These are phyloP conservation scores for Agrochola circellaris DNA, from an alignment of 2,888 invertebrate genomes.

Conservation along the genomic window DNA sequence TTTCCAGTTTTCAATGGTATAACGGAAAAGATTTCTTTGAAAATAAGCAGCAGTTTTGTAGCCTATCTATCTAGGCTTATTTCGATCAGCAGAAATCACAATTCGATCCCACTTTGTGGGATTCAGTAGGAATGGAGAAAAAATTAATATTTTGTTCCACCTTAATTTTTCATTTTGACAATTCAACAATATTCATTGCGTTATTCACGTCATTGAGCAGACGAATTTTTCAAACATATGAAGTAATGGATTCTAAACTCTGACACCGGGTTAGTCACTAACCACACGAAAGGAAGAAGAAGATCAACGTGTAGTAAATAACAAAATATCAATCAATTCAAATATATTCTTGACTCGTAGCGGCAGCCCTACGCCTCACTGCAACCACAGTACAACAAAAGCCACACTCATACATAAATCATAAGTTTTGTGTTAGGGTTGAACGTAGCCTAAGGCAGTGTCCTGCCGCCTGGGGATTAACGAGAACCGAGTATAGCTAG, in stretches of 20 bases:
- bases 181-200: not conserved
- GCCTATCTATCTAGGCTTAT: not conserved
- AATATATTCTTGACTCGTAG: not conserved
- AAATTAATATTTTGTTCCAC: not conserved
- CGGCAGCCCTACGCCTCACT: constrained; percentile 18
- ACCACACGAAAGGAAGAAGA: no score
- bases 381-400: constrained; percentile 2
- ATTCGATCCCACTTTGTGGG: not conserved
- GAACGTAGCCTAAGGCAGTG: not conserved
- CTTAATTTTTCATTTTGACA: not conserved
- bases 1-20: not conserved
- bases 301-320: not conserved
- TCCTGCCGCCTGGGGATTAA: not conserved
- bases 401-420: constrained; percentile 38
- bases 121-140: not conserved
- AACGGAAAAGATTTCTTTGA: not conserved
- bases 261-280: no score
- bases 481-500: not conserved
- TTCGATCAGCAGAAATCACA: no score
- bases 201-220: not conserved
- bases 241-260: not conserved
- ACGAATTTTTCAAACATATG: not conserved
- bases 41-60: not conserved
- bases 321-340: not conserved
- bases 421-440: constrained; percentile 12